A percentile compares a stretch with the other conserved stretches of the same genome.
These are phyloP conservation scores for Beaufortia kweichowensis DNA, from an alignment of 2,113 vertebrate species.

Conservation along the genomic window DNA sequence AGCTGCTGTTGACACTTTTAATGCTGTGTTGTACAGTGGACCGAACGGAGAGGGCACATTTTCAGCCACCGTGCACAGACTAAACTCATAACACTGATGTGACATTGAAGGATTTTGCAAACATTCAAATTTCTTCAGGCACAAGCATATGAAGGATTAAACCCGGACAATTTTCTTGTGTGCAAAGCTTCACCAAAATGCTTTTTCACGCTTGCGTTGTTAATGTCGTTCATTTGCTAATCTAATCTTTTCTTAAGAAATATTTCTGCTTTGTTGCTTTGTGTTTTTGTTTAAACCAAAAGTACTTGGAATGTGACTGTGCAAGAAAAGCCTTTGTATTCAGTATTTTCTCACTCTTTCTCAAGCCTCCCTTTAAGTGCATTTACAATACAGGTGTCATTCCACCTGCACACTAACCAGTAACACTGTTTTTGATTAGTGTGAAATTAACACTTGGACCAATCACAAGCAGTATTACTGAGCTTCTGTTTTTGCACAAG, in stretches of 20 bases:
- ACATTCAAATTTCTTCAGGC: conserved; percentile 46
- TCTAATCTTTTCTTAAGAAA: not conserved
- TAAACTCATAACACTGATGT: conserved; percentile 6
- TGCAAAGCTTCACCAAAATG: not conserved
- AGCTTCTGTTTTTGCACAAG: not conserved
- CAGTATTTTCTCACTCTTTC: conserved; percentile 37
- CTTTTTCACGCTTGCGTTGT: conserved; percentile 3
- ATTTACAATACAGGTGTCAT: not conserved
- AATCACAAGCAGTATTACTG: not conserved
- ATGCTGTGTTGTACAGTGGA: not conserved
- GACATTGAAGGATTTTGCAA: conserved; percentile 41
- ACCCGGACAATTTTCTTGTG: conserved; percentile 50
- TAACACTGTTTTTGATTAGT: conserved; percentile 5
- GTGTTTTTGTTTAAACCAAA: not conserved
- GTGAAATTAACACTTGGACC: not conserved
- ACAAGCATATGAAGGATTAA: conserved; percentile 69
- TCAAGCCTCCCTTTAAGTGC: not conserved
- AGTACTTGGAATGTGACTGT: conserved; percentile 34
- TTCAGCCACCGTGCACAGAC: conserved; percentile 31
- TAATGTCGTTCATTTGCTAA: conserved; percentile 22
- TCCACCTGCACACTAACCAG: not conserved
- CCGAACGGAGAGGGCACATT: not conserved
- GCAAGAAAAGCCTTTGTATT: not conserved
- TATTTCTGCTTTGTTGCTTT: no score
- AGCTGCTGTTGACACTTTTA: conserved; percentile 52